Evolutionary conservation across 2,888 invertebrate genomes (phyloP).

Genomic region (Drosophila maculinotata): DNA sequence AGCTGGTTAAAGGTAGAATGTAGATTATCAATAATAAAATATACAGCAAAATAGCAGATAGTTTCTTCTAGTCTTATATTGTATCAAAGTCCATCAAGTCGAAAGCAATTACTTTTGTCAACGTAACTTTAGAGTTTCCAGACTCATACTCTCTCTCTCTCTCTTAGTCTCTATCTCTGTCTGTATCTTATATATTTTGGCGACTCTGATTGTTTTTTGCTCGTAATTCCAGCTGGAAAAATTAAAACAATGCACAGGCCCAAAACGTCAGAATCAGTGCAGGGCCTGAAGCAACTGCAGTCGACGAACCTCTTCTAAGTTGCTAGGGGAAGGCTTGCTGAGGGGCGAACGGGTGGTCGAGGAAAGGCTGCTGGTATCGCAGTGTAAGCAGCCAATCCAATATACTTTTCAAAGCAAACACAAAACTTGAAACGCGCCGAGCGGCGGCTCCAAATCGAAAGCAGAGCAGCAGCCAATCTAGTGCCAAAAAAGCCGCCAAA

Average conservation of each 20-base stretch:
- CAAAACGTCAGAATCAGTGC: constrained; percentile 49
- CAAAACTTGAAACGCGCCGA: constrained; percentile 62
- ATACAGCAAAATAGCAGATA: no score
- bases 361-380: no score
- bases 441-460: constrained; percentile 43
- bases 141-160: neutral
- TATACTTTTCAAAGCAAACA: constrained; percentile 80
- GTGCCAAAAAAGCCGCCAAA: constrained; percentile 48
- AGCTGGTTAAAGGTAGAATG: neutral
- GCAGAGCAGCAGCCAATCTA: constrained; percentile 53
- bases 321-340: no score
- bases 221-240: constrained; percentile 37
- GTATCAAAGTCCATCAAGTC: constrained; percentile 15
- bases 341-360: no score
- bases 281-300: constrained; percentile 23
- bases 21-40: no score
- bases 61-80: neutral
- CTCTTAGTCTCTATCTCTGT: neutral
- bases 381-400: constrained; percentile 68
- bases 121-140: neutral
- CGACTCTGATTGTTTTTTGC: constrained; percentile 44
- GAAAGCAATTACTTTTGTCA: constrained; percentile 35
- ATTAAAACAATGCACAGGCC: constrained; percentile 60
- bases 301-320: neutral
- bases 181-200: neutral